Base-by-base conservation (phyloP, 1,140 invertebrate species). In the Drosophila lacteicornis region DNA sequence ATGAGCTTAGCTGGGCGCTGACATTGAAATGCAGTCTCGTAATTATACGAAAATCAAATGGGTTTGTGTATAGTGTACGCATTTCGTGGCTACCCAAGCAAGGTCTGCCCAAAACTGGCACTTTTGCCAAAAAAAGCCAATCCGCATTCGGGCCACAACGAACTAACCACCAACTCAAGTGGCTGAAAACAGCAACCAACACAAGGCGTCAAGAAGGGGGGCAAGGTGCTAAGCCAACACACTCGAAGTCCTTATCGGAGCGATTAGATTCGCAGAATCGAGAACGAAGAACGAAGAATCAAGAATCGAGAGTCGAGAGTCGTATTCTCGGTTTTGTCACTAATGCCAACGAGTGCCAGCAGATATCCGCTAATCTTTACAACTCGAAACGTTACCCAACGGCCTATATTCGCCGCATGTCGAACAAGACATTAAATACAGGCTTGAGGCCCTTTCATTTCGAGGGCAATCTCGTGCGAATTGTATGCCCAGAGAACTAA, bases 1-100 rank as follows among this genome's bases (percentile, higher is more conserved):
- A 79, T 78, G 74, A 17, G n/a, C 19, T 12, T 8, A 11, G 36
- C 33, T 36, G 33, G 27, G 47, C 38, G 8, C 43, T 78, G 63
- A 19, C 74, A 77, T 69, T 78, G 63, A 75, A 75, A 19, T 75
- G 70, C 70, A 73, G 17, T 43, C 46, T 19, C 38, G 58, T 30
- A 69, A 53, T 43, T 49, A 42, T 27, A 70, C 50, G 17, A 56
- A 68, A 45, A 56, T 17, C 22, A 30, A 27, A 15, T 27, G 12
- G 17, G 11, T 13, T 11, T 36, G 3, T 36, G 33, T 36, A 38
- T 15, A 17, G 6, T 25, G 33, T 46, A 45, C 45, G 25, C 43
- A 33, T 19, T 8, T 13, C 45, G 27, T 51, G 38, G 13, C 33
- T 25, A 40, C 45, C 33, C 49, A 33, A 30, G 46, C 43, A 56